Base-by-base conservation (phyloP, 2,113 vertebrate species). In the Podiceps cristatus region DNA sequence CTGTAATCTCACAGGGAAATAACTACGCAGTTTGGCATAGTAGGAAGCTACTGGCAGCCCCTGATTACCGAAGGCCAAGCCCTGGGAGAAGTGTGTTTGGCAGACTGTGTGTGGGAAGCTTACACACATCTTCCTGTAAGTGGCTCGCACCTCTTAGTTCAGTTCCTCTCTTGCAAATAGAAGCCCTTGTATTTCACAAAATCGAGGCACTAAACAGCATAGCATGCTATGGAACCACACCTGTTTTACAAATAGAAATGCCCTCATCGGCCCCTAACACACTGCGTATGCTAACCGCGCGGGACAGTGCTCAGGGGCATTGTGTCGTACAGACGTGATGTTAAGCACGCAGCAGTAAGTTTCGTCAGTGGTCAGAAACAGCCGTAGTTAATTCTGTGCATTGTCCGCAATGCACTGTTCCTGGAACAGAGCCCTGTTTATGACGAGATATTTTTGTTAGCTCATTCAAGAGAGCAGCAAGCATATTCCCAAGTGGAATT, bases 381-480 rank as follows among this genome's bases (percentile, higher is more conserved):
- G 94, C 55, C 72, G 1, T 5, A 15, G 68, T 29, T 60, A 12
- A 18, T 67, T 64, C 78, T 82, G 74, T 62, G 87, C 50, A 72
- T 93, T 93, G 93, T 92, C 71, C 3, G 1, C 80, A 42, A 9
- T 27, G 58, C 75, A 6, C 52, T 79, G 67, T 18, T 86, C 87
- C 79, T 95, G 97, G 97, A 90, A 86, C 82, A 66, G 58, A 88
- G 96, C 92, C 96, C 82, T 84, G 76, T 59, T 37, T 79, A 62
- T 94, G 73, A 24, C 75, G 67, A 60, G 77, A 20, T 68, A 10
- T 66, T 96, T 92, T 75, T 94, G 62, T 86, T 42, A 62, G 88
- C 78, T 93, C 82, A 62, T 93, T 93, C 69, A 78, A 45, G 62
- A 93, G 42, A 93, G 52, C 27, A 91, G 59, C n/a, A 31, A 44